These are phyloP conservation scores for Doryteuthis pealeii DNA, from an alignment of 1,140 invertebrate species.

Conservation along the genomic window DNA sequence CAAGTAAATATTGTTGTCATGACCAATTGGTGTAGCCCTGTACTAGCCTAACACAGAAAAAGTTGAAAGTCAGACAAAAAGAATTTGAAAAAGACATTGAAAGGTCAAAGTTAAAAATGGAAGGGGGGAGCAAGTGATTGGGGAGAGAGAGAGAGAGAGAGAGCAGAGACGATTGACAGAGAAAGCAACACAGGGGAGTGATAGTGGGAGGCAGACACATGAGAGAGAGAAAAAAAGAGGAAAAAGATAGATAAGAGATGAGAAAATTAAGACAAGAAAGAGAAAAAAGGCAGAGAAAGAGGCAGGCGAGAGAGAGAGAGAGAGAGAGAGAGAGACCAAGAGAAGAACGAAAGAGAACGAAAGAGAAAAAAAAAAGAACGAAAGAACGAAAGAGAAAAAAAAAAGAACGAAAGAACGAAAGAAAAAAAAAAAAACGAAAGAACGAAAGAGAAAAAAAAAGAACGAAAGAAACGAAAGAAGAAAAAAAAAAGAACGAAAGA, in stretches of 20 bases:
- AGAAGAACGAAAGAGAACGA: too few relatives aligned
- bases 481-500: too few relatives aligned
- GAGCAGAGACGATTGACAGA: conserved; percentile 4
- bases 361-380: too few relatives aligned
- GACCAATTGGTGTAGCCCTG: too few relatives aligned
- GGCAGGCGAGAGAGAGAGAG: too few relatives aligned
- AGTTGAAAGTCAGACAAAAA: conserved; percentile 15
- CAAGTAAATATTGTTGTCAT: not conserved
- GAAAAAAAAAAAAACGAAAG: too few relatives aligned
- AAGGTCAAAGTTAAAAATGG: conserved; percentile 24
- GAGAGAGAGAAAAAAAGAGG: not conserved
- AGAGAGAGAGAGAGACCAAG: too few relatives aligned
- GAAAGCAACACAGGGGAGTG: conserved; percentile 5
- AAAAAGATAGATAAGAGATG: not conserved
- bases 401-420: too few relatives aligned
- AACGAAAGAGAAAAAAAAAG: too few relatives aligned
- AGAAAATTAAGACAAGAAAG: not conserved
- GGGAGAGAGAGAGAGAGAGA: not conserved
- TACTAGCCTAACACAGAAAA: too few relatives aligned
- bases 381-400: too few relatives aligned
- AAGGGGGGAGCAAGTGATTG: conserved; percentile 3
- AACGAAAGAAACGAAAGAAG: too few relatives aligned
- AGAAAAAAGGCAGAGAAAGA: not conserved
- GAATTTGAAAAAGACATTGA: conserved; percentile 22
- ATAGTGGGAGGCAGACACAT: not conserved